phyloP scores from a whole-genome alignment of 2,113 vertebrate genomes.

The Mustela nigripes region DNA sequence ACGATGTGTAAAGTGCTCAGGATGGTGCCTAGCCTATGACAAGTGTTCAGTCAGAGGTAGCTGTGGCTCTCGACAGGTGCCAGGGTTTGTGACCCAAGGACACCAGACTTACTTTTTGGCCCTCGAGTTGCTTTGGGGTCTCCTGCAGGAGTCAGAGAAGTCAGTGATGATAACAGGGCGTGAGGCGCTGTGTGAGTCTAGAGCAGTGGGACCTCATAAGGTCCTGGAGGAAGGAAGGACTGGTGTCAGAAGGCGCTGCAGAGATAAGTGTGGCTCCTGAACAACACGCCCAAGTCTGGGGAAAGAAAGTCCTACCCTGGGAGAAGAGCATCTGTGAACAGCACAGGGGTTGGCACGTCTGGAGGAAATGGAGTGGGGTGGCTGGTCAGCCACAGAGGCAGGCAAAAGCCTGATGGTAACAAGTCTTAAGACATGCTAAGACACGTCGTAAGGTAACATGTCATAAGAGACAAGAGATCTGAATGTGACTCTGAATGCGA shows the following conservation, averaged over 20 bases:
- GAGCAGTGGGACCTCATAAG: not conserved
- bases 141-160: not conserved
- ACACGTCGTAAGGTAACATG: not conserved
- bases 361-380: not conserved
- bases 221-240: not conserved
- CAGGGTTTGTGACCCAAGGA: not conserved
- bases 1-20: not conserved
- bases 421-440: not conserved
- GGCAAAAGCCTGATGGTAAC: not conserved
- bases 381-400: not conserved
- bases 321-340: not conserved
- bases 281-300: not conserved
- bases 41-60: not conserved
- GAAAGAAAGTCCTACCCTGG: not conserved
- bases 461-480: not conserved
- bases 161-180: not conserved
- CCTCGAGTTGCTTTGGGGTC: not conserved
- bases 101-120: not conserved
- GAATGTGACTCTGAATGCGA: not conserved
- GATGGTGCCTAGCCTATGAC: not conserved
- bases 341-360: accelerated
- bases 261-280: not conserved
- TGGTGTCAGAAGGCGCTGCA: not conserved
- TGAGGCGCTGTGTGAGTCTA: not conserved
- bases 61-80: not conserved